Evolutionary conservation across 1,140 invertebrate species (phyloP).

Genomic region (Lethrus apterus): DNA sequence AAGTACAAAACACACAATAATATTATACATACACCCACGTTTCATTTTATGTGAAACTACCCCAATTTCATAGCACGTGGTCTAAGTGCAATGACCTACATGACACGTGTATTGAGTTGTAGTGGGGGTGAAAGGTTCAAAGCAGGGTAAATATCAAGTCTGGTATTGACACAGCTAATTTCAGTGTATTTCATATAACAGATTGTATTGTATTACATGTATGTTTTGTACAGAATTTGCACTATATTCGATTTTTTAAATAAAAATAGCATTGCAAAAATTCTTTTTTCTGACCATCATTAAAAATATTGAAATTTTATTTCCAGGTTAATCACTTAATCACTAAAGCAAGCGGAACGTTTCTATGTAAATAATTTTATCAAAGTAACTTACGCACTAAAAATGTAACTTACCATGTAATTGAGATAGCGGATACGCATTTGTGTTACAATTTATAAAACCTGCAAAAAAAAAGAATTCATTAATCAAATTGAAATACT

Average conservation of each 20-base stretch:
- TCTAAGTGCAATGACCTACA: constrained; percentile 21
- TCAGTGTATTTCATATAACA: no score
- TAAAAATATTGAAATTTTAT: neutral
- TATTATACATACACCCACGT: constrained; percentile 13
- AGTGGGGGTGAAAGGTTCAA: constrained; percentile 1
- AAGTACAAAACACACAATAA: neutral
- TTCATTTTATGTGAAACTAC: constrained; percentile 18
- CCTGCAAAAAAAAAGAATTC: constrained; percentile 41
- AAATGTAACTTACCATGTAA: constrained; percentile 34
- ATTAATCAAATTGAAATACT: no score
- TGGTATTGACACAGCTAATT: no score
- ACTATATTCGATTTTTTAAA: neutral
- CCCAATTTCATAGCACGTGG: constrained; percentile 26
- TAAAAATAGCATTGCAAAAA: neutral
- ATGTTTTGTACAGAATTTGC: neutral
- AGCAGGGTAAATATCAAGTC: neutral
- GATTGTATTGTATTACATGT: no score
- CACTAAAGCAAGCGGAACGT: no score
- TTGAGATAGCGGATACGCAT: constrained; percentile 35
- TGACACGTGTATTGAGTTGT: constrained; percentile 12
- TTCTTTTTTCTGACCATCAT: neutral
- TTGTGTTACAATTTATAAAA: constrained; percentile 41
- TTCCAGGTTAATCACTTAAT: neutral
- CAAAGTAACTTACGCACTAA: neutral
- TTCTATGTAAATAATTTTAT: no score